Base-by-base conservation (phyloP, 2,888 invertebrate genomes). In the Lysandra bellargus region DNA sequence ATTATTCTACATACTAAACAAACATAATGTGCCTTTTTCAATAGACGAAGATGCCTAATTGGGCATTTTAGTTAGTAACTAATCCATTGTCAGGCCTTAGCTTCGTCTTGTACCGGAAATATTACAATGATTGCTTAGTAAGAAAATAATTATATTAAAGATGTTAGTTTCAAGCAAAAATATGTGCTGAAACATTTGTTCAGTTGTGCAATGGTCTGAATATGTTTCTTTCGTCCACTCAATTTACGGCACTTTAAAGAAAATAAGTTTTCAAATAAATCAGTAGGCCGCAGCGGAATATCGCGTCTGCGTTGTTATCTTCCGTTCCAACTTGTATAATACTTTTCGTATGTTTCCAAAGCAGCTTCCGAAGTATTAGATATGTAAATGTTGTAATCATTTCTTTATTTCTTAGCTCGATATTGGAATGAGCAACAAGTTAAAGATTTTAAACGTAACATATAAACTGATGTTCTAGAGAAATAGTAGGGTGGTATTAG, bases 181-280 rank as follows among this genome's bases (percentile, higher is more conserved):
- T 44, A 23, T 44, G 64, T 9, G 30, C 30, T 33, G 61, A 69
- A 33, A 33, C 30, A 30, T 69, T 30, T 40, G 17, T 23, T 75
- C n/a, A n/a, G 81, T 85, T 83, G 85, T 87, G 86, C 83, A 84
- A 86, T 83, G 86, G 86, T 85, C 88, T 85, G 85, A 90, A 88
- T 88, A 87, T 89, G 86, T 87, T 87, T 85, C 85, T 87, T 86
- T 84, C 83, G 81, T 84, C 79, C 78, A 80, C 77, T 85, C 84
- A 84, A 86, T 85, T 85, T 83, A 82, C 81, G 82, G 85, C 85
- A 88, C 85, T 88, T 90, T 88, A 86, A 87, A 87, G 86, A 87
- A 86, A 86, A 86, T 85, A 91, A 92, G 89, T 91, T 92, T 91
- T 88, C 90, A 89, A 88, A 92, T 92, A 92, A 92, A 92, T 91